Percentiles rank a stretch among this genome's conserved stretches.
phyloP scores from a whole-genome alignment of 2,113 vertebrate species.

The Hyla sarda region DNA sequence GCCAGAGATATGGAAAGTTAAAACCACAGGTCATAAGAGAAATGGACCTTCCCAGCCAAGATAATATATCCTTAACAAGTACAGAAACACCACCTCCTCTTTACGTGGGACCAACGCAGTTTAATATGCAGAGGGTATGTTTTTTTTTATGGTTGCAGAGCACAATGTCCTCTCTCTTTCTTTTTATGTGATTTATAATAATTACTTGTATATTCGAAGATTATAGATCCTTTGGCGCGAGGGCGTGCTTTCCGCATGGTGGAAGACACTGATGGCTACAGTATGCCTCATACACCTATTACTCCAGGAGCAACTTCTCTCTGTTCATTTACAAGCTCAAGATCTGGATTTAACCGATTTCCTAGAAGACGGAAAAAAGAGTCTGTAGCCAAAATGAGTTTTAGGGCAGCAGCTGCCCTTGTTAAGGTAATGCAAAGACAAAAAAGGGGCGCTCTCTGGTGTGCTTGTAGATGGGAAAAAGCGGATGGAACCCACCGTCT shows the following conservation, averaged over 20 bases:
- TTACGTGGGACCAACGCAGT: slow-evolving; percentile 88
- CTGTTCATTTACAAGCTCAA: slow-evolving; percentile 97
- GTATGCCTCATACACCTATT: slow-evolving; percentile 90
- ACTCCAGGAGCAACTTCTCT: slow-evolving; percentile 90
- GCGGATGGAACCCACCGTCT: no score
- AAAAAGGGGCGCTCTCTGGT: no score
- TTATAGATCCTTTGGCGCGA: slow-evolving; percentile 92
- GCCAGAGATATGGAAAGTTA: slow-evolving; percentile 93
- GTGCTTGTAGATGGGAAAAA: no score
- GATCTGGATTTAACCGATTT: slow-evolving; percentile 90
- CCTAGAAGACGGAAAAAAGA: slow-evolving; percentile 92
- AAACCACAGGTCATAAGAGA: slow-evolving; percentile 95
- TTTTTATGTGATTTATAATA: neutral
- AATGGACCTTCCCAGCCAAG: slow-evolving; percentile 96
- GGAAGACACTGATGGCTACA: slow-evolving; percentile 90
- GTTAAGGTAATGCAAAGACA: slow-evolving; percentile 95
- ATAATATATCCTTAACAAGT: slow-evolving; percentile 95
- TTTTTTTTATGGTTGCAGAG: neutral
- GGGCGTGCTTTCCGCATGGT: slow-evolving; percentile 94
- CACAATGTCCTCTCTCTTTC: neutral
- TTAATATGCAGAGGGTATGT: slow-evolving; percentile 94
- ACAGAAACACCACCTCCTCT: slow-evolving; percentile 94
- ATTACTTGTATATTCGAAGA: slow-evolving; percentile 73
- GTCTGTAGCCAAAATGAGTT: slow-evolving; percentile 98
- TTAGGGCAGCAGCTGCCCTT: slow-evolving; percentile 90